Evolutionary conservation across 2,888 invertebrate species (phyloP).

Genomic region (Synanthedon tipuliformis): DNA sequence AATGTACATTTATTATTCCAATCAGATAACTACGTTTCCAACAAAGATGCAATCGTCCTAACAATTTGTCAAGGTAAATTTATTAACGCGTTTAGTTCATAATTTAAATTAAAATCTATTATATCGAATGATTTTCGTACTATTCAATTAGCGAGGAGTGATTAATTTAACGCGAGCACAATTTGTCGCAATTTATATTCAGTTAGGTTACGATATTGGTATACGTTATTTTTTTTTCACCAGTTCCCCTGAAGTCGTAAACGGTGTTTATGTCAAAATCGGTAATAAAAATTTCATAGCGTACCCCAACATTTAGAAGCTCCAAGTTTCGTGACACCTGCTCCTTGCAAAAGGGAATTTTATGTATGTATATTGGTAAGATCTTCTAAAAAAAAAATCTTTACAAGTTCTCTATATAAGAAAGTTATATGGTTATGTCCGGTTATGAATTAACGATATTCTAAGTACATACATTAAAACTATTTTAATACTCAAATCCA

Average conservation of each 20-base stretch:
- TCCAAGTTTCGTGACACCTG: constrained; percentile 31
- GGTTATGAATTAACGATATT: too few relatives aligned
- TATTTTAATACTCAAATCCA: too few relatives aligned
- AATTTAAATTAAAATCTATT: not conserved
- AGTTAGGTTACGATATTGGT: not conserved
- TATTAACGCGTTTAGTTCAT: not conserved
- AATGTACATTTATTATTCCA: constrained; percentile 21
- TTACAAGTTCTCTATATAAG: too few relatives aligned
- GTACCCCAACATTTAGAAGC: constrained; percentile 16
- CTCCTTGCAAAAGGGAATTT: constrained; percentile 25
- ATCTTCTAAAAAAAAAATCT: too few relatives aligned
- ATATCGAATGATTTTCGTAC: not conserved
- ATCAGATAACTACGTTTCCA: constrained; percentile 6
- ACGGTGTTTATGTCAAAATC: constrained; percentile 49
- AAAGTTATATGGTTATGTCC: too few relatives aligned
- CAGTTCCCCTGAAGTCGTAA: constrained; percentile 27
- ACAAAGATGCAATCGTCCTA: not conserved
- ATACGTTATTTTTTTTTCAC: constrained; percentile 3
- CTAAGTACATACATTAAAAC: too few relatives aligned
- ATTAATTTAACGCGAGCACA: not conserved
- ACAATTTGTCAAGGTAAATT: not conserved
- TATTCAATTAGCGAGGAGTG: not conserved
- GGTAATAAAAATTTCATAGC: constrained; percentile 38
- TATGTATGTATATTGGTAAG: too few relatives aligned
- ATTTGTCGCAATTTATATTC: not conserved